Evolutionary conservation across 2,888 invertebrate genomes (phyloP).

Genomic region (Drosophila subquinaria): DNA sequence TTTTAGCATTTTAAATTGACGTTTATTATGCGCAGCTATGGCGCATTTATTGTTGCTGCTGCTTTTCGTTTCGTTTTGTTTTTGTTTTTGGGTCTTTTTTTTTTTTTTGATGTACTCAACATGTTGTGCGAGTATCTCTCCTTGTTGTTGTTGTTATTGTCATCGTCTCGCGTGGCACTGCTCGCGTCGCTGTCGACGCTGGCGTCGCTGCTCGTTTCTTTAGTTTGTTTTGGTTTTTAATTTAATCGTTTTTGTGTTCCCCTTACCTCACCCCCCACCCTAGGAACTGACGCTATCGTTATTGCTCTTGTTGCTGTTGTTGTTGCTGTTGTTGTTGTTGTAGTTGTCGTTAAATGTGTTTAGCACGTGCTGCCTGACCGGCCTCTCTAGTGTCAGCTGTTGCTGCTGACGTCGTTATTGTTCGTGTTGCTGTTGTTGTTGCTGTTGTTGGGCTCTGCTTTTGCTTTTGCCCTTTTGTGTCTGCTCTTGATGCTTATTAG

Average conservation of each 20-base stretch:
- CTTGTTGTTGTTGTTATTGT: slow-evolving; percentile 44
- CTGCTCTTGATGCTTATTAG: slow-evolving; percentile 78
- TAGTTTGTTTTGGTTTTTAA: slow-evolving; percentile 81
- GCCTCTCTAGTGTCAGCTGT: slow-evolving; percentile 60
- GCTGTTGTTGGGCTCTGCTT: slow-evolving; percentile 38
- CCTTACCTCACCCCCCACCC: slow-evolving; percentile 12
- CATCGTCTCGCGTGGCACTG: slow-evolving; percentile 60
- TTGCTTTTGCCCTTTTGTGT: slow-evolving; percentile 78
- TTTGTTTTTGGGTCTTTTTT: slow-evolving; percentile 21
- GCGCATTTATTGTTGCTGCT: slow-evolving; percentile 56
- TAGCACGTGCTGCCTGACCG: slow-evolving; percentile 72
- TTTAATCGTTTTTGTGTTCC: slow-evolving; percentile 78
- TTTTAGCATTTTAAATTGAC: slow-evolving; percentile 83
- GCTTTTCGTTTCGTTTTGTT: slow-evolving; percentile 11
- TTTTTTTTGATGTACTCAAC: slow-evolving; percentile 72
- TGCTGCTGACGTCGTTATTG: slow-evolving; percentile 25
- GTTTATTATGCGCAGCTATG: slow-evolving; percentile 72
- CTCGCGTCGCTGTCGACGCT: slow-evolving; percentile 35
- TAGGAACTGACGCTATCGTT: slow-evolving; percentile 49
- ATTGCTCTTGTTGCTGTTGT: slow-evolving; percentile 60
- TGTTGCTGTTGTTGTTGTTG: slow-evolving; percentile 61
- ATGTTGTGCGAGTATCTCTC: slow-evolving; percentile 69
- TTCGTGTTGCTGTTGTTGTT: slow-evolving; percentile 26
- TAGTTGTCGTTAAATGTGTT: slow-evolving; percentile 79
- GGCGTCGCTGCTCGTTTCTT: slow-evolving; percentile 69